These are phyloP conservation scores for Agrotis segetum DNA, from an alignment of 2,888 invertebrate species.

Conservation along the genomic window DNA sequence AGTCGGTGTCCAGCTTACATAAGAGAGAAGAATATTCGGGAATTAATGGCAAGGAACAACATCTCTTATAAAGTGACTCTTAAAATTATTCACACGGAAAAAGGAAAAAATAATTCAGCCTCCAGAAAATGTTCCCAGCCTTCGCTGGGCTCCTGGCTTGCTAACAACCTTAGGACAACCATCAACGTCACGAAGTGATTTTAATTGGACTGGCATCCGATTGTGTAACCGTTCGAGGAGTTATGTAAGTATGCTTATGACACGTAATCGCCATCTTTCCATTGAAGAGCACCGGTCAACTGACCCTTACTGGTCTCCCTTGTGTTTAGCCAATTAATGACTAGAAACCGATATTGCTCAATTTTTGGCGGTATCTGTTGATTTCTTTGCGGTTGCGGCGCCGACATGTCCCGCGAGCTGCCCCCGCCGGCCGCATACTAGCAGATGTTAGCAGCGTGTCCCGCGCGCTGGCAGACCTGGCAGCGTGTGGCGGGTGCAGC, in stretches of 20 bases:
- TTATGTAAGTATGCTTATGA: conserved; percentile 1
- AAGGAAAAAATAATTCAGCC: too few species aligned
- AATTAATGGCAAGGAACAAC: too few species aligned
- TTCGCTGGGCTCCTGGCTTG: too few species aligned
- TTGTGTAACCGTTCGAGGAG: too few species aligned
- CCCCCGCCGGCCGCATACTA: neutral
- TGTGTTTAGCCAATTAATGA: neutral
- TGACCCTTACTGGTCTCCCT: neutral
- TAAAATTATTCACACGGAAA: too few species aligned
- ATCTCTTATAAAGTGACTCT: too few species aligned
- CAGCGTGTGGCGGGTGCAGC: neutral
- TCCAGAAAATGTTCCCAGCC: too few species aligned
- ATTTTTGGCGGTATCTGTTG: conserved; percentile 1
- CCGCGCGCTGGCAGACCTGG: neutral
- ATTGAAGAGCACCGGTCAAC: neutral
- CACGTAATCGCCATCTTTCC: neutral
- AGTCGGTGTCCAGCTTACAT: too few species aligned
- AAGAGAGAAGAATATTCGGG: too few species aligned
- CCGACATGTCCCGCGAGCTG: neutral
- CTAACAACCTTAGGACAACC: too few species aligned
- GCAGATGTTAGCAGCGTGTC: neutral
- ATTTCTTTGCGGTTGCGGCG: neutral
- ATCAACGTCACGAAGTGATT: too few species aligned
- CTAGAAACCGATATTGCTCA: neutral
- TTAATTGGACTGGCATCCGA: too few species aligned